Evolutionary conservation across 2,113 vertebrate genomes (phyloP).

Genomic region (Cricetomys ansorgei): DNA sequence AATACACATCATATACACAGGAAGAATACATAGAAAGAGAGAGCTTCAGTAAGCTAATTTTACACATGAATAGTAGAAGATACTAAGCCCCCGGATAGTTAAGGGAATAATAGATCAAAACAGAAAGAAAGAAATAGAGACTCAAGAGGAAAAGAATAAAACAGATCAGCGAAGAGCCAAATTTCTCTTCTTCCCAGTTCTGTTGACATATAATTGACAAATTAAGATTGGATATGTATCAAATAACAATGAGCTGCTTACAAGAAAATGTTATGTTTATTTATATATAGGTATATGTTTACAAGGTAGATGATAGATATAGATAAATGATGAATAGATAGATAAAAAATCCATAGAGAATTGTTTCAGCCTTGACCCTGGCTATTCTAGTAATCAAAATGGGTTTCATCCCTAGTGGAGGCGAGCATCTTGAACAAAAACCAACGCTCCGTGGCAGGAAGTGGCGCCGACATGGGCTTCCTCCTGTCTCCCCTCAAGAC

Average conservation of each 20-base stretch:
- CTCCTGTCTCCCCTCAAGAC: constrained; percentile 89
- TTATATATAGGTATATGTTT: not conserved
- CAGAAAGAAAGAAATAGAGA: not conserved
- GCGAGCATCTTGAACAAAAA: constrained; percentile 84
- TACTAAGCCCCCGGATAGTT: not conserved
- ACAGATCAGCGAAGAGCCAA: not conserved
- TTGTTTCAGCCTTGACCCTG: not conserved
- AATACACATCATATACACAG: not conserved
- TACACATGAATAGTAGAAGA: not conserved
- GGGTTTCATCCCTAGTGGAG: constrained; percentile 84
- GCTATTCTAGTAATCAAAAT: constrained; percentile 46
- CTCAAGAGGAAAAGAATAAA: not conserved
- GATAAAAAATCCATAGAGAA: not conserved
- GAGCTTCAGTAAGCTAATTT: not conserved
- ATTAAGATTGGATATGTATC: not conserved
- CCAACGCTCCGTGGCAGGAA: constrained; percentile 68
- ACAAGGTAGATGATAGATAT: too few relatives aligned
- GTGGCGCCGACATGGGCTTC: constrained; percentile 85
- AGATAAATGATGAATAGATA: not conserved
- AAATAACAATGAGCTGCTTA: not conserved
- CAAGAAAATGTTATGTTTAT: not conserved
- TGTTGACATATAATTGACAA: not conserved
- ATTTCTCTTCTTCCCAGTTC: not conserved
- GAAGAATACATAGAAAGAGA: not conserved
- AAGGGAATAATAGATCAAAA: not conserved